These are phyloP conservation scores for Dermatemys mawii DNA, from an alignment of 2,113 vertebrate species.

Conservation along the genomic window DNA sequence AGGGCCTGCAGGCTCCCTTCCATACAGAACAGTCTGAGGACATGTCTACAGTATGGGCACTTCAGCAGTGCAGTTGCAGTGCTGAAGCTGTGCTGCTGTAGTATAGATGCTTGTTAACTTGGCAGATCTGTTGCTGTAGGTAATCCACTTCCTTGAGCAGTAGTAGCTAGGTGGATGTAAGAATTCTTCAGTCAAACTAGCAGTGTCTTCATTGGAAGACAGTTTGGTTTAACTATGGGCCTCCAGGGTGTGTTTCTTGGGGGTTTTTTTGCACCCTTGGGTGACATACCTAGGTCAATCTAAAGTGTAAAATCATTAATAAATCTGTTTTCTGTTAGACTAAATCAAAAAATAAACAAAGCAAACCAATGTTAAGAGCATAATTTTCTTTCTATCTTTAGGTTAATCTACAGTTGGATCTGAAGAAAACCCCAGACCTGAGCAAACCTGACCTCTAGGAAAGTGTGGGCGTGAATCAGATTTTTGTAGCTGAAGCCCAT, in stretches of 20 bases:
- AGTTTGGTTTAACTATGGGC: background rate
- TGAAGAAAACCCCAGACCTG: background rate
- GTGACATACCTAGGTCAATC: background rate
- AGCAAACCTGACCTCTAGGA: background rate
- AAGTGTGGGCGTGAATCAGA: slow-evolving; percentile 12
- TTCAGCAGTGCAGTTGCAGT: too few relatives aligned
- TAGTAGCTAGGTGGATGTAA: too few relatives aligned
- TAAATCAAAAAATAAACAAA: background rate
- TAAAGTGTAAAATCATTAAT: background rate
- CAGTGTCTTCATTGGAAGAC: too few relatives aligned
- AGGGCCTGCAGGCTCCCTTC: slow-evolving; percentile 36
- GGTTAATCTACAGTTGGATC: background rate
- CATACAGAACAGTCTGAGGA: background rate
- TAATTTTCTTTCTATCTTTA: background rate
- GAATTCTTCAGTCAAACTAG: too few relatives aligned
- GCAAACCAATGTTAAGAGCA: slow-evolving; percentile 1
- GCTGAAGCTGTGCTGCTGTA: background rate
- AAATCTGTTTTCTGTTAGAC: background rate
- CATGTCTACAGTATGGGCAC: background rate
- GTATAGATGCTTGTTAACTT: background rate
- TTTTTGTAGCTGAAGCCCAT: background rate
- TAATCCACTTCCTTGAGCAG: too few relatives aligned
- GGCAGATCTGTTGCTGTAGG: too few relatives aligned
- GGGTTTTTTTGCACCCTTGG: too few relatives aligned
- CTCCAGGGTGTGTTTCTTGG: background rate